Base-by-base conservation (phyloP, 2,888 invertebrate genomes). In the Smittia sp. region DNA sequence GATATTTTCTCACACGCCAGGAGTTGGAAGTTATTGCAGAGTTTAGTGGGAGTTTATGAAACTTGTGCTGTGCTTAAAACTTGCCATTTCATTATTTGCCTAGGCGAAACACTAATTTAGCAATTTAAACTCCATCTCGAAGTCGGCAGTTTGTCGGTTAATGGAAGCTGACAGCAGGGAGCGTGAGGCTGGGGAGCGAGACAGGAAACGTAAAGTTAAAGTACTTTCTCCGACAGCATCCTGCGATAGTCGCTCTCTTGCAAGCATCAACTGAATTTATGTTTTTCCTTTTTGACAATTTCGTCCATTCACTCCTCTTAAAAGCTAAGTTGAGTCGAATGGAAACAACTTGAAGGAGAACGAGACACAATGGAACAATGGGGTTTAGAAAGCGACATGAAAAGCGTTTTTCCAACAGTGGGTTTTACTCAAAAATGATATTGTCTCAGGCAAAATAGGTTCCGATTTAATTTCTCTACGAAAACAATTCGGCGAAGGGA, bases 61-160 rank as follows among this genome's bases (percentile, higher is more conserved):
- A 39, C 52, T 69, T 67, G 38, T 15, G 20, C 52, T 69, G 11
- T 52, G 13, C 24, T 69, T 46, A 46, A 11, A 46, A 15, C 46
- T 46, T 46, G 46, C 46, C 46, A 46, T 46, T 15, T 46, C 46
- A 15, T 46, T 69, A 69, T 69, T 69, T 69, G 52, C 69, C 69
- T 32, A 52, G 54, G 46, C 69, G 52, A 69, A 69, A 69, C 69
- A 69, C 69, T 69, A 69, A 69, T 69, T 69, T 69, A 46, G 52
- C 69, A 69, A 69, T 69, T 69, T 69, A 69, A 69, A 69, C 69
- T 69, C 69, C 69, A 69, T 69, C 69, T 15, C 69, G 15, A 67
- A 67, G 67, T 67, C 41, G 41, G 46, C 52, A 69, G 52, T 69
- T 69, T 54, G n/a, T 69, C 41, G 41, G 69, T 69, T 69, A 69